Percentiles rank a stretch among this genome's conserved stretches.
These are phyloP conservation scores for Anguilla anguilla DNA, from an alignment of 2,797 vertebrate genomes.

Conservation along the genomic window DNA sequence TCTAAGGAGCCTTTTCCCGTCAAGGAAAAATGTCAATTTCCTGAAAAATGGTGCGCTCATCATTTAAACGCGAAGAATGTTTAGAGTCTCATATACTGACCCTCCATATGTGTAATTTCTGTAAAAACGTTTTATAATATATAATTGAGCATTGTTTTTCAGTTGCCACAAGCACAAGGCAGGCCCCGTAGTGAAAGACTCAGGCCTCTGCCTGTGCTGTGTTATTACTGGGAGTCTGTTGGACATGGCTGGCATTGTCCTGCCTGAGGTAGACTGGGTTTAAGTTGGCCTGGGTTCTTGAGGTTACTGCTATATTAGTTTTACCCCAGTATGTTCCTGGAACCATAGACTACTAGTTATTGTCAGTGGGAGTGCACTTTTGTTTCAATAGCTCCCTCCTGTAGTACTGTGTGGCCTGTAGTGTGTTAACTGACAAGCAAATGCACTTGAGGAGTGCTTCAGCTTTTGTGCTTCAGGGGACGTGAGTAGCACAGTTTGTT, in stretches of 20 bases:
- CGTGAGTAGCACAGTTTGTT: background rate
- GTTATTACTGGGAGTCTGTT: background rate
- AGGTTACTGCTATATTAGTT: background rate
- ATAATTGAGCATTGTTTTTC: background rate
- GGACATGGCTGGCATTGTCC: background rate
- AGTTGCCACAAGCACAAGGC: background rate
- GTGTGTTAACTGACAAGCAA: background rate
- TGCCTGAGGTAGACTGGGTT: background rate
- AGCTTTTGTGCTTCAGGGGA: background rate
- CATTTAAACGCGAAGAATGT: background rate
- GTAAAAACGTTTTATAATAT: background rate
- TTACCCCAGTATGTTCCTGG: background rate
- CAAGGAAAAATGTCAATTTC: background rate
- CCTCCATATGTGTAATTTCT: background rate
- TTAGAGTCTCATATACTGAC: background rate
- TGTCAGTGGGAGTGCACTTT: background rate
- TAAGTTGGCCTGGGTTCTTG: background rate
- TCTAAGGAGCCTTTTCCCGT: background rate
- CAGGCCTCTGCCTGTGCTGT: background rate
- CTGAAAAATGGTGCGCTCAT: background rate
- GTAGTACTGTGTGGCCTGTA: background rate
- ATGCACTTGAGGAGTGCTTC: background rate
- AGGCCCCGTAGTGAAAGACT: background rate
- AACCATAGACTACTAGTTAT: background rate
- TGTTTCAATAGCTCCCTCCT: background rate